Conservation (phyloP, 1,140 invertebrate genomes). For the Bombus sylvicola region DNA sequence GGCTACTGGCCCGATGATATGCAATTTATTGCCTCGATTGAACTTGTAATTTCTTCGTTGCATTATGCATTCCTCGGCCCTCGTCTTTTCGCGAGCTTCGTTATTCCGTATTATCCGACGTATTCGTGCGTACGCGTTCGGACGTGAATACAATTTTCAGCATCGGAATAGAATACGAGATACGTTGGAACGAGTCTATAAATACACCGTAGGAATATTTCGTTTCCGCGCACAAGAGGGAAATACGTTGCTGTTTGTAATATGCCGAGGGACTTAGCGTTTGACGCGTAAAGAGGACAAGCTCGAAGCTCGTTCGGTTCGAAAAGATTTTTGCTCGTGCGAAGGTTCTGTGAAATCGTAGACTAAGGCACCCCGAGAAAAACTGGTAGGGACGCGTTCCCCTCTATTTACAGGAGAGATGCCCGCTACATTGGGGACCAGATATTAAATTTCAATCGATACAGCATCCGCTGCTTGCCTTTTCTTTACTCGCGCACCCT, state of each 20-base stretch:
- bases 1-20: slow-evolving; percentile 29
- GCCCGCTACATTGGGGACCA: slow-evolving; percentile 61
- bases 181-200: neutral
- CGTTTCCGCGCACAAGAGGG: neutral
- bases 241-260: neutral
- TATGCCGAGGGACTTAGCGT: neutral
- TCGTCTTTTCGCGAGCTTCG: slow-evolving; percentile 28
- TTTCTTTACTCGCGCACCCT: slow-evolving; percentile 66
- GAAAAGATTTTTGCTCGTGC: slow-evolving; percentile 29
- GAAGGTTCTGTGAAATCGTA: slow-evolving; percentile 48
- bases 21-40: slow-evolving; percentile 51
- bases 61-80: slow-evolving; percentile 28
- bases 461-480: slow-evolving; percentile 69
- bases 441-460: slow-evolving; percentile 79
- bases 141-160: neutral
- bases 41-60: slow-evolving; percentile 49
- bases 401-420: slow-evolving; percentile 73
- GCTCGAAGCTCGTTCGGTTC: neutral
- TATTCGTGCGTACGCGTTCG: neutral
- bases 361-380: slow-evolving; percentile 45
- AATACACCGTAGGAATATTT: neutral
- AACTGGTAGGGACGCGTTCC: slow-evolving; percentile 57
- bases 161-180: neutral
- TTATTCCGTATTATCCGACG: slow-evolving; percentile 30
- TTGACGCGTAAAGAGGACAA: neutral